Base-by-base conservation (phyloP, 2,797 vertebrate genomes). In the Zenarchopterus dispar region DNA sequence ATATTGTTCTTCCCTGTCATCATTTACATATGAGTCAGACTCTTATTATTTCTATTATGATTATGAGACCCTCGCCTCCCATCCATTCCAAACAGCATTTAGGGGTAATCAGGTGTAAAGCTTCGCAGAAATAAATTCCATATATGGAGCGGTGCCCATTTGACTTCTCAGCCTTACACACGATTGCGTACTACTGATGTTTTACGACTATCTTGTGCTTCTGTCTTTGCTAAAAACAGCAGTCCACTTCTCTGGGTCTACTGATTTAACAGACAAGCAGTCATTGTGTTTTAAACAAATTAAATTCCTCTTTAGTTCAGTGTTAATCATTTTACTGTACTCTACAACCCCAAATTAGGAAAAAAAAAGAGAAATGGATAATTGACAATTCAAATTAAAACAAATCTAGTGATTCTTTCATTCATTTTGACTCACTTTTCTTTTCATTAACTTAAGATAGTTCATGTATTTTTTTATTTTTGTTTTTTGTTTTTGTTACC, bases 11-110 rank as follows among this genome's bases (percentile, higher is more conserved):
- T 78, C 73, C 48, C 75, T 69, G 67, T 78, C 77, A 91, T 91
- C 83, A 87, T 90, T 89, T 87, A 88, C 86, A 88, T 88, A 88
- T 84, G 82, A 79, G 86, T 77, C 62, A 70, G 80, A 78, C 82
- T 82, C 77, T 85, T 90, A 83, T 91, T 90, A 89, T 91, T 89
- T 81, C 82, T 76, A 78, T 86, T 75, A 84, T 75, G 82, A 88
- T 89, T 77, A 84, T 70, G 81, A 84, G 80, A 84, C 70, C 76
- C 77, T 72, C 56, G 78, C 75, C 62, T 82, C 84, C 46, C 73
- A 74, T 81, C 70, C 47, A 61, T 76, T 85, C 77, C 79, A 74
- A 77, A 79, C 65, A 81, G 80, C 84, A 78, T 80, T 90, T 87
- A 77, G 65, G 71, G 87, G 76, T 90, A 89, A 92, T 90, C 88